Evolutionary conservation across 2,888 invertebrate species (phyloP).

Genomic region (Drosophila meridiana): DNA sequence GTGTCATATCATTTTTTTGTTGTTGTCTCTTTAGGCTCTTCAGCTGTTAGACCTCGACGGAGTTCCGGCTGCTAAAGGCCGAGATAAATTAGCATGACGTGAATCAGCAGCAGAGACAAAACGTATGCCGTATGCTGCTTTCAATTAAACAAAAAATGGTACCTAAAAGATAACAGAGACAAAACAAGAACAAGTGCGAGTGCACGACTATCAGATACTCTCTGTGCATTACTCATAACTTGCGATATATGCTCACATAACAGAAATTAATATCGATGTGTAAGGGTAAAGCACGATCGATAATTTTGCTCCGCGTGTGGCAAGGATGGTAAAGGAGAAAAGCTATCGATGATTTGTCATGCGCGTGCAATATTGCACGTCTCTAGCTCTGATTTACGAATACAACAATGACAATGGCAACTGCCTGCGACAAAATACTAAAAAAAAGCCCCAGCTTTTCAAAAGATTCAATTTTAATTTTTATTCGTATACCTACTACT

Average conservation of each 20-base stretch:
- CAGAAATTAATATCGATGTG: not conserved
- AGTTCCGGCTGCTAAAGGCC: conserved; percentile 64
- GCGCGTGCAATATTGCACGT: not conserved
- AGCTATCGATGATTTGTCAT: not conserved
- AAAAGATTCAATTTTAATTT: conserved; percentile 43
- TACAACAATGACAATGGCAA: conserved; percentile 11
- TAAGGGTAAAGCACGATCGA: not conserved
- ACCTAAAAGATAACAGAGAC: conserved; percentile 31
- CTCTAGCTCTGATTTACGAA: not conserved
- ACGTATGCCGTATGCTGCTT: conserved; percentile 26
- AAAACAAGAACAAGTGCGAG: not conserved
- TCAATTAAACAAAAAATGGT: conserved; percentile 32
- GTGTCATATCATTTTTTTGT: conserved; percentile 29
- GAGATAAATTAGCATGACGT: conserved; percentile 59
- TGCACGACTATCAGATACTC: not conserved
- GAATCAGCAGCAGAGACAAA: conserved; percentile 52
- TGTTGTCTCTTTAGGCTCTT: conserved; percentile 27
- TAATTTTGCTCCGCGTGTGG: not conserved
- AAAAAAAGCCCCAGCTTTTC: conserved; percentile 28
- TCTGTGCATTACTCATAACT: not conserved
- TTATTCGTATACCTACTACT: conserved; percentile 6
- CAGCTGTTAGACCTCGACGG: conserved; percentile 45
- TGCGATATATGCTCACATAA: not conserved
- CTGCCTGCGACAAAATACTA: conserved; percentile 46
- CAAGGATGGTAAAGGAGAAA: not conserved